Conservation (phyloP, 2,888 invertebrate species). For the Cerastis rubricosa region DNA sequence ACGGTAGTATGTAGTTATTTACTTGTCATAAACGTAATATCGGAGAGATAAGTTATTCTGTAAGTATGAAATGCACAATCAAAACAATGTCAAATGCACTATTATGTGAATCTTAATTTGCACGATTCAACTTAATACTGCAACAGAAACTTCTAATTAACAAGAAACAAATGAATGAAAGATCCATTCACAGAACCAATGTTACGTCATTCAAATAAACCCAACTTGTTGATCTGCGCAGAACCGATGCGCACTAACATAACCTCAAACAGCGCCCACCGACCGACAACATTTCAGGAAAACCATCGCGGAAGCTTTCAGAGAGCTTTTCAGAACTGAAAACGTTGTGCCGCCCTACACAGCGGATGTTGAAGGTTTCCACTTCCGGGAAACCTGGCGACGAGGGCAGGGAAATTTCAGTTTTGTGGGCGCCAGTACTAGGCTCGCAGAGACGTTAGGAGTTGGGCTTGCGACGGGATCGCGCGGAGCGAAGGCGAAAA, state of each 20-base stretch:
- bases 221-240: slow-evolving; percentile 76
- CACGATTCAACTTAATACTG: neutral
- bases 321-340: slow-evolving; percentile 48
- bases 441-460: slow-evolving; percentile 74
- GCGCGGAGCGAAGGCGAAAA: neutral
- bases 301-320: slow-evolving; percentile 36
- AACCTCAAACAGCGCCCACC: slow-evolving; percentile 41
- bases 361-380: slow-evolving; percentile 81
- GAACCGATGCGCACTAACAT: slow-evolving; percentile 75
- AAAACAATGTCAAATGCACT: neutral
- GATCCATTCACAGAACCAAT: neutral
- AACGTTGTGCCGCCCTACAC: slow-evolving; percentile 81
- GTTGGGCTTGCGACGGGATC: slow-evolving; percentile 43
- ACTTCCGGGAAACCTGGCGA: slow-evolving; percentile 82
- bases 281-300: slow-evolving; percentile 31
- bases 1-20: neutral
- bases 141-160: neutral
- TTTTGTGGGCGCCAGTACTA: slow-evolving; percentile 88
- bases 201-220: slow-evolving; percentile 22
- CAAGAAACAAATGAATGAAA: slow-evolving; percentile 17
- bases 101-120: neutral
- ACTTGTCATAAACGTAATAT: neutral
- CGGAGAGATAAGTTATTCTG: neutral
- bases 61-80: neutral
- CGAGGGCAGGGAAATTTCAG: slow-evolving; percentile 89